Evolutionary conservation across 2,888 invertebrate genomes (phyloP).

Genomic region (Xestia ashworthii): DNA sequence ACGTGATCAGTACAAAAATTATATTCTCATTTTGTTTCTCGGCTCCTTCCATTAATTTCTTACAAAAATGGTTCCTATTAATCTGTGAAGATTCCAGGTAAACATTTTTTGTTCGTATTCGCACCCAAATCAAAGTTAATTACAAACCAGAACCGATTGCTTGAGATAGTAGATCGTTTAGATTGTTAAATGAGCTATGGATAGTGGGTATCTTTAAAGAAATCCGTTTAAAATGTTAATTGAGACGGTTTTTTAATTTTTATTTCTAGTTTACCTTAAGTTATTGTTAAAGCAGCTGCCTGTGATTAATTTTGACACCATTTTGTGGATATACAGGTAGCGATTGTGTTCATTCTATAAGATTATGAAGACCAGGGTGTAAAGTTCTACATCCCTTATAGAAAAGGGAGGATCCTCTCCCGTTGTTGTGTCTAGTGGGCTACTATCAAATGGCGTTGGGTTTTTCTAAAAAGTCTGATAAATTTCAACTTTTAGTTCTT

Average conservation of each 20-base stretch:
- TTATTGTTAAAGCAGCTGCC: not conserved
- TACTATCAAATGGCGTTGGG: too few relatives aligned
- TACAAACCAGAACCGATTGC: slow-evolving; percentile 58
- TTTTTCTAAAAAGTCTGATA: too few relatives aligned
- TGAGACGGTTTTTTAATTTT: slow-evolving; percentile 6
- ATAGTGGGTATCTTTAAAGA: slow-evolving; percentile 46
- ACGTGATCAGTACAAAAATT: slow-evolving; percentile 22
- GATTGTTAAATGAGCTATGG: slow-evolving; percentile 49
- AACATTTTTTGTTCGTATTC: slow-evolving; percentile 62
- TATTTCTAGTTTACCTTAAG: not conserved
- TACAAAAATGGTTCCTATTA: slow-evolving; percentile 45
- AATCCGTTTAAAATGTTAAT: slow-evolving; percentile 57
- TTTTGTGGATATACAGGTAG: not conserved
- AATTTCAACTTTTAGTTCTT: too few relatives aligned
- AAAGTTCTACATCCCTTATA: too few relatives aligned
- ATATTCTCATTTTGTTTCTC: slow-evolving; percentile 29
- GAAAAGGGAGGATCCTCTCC: too few relatives aligned
- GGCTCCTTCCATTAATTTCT: slow-evolving; percentile 3
- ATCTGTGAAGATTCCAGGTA: slow-evolving; percentile 55
- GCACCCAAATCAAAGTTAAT: slow-evolving; percentile 67
- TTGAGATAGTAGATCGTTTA: slow-evolving; percentile 55
- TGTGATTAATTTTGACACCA: slow-evolving; percentile 7
- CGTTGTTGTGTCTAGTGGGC: too few relatives aligned
- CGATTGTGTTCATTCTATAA: too few relatives aligned
- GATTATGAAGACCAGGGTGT: too few relatives aligned